Evolutionary conservation across 2,113 vertebrate genomes (phyloP).

Genomic region (Aphyosemion australe): DNA sequence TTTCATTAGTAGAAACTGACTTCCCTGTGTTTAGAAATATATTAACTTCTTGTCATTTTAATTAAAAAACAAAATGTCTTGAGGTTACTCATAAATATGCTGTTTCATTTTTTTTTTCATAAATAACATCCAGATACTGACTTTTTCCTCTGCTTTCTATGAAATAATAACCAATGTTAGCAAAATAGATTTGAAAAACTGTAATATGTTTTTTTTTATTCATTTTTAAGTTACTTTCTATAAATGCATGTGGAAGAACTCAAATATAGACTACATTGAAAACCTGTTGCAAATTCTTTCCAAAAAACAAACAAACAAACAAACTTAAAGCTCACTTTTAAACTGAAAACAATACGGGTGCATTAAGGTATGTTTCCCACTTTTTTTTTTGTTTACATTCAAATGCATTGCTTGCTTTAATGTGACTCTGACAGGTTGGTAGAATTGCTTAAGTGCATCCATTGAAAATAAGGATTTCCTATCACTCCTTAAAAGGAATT

Average conservation of each 20-base stretch:
- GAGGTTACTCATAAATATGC: conserved; percentile 86
- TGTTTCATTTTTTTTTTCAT: conserved; percentile 80
- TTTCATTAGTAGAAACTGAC: conserved; percentile 84
- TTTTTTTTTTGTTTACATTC: conserved; percentile 72
- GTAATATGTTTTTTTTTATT: conserved; percentile 77
- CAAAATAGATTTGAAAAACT: conserved; percentile 86
- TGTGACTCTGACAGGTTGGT: conserved; percentile 72
- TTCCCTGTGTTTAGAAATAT: conserved; percentile 85
- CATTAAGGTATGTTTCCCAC: conserved; percentile 60
- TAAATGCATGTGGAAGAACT: conserved; percentile 82
- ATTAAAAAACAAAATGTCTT: conserved; percentile 85
- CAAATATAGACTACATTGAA: conserved; percentile 75
- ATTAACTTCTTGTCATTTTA: conserved; percentile 83
- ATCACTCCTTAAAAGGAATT: conserved; percentile 74
- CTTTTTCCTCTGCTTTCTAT: conserved; percentile 80
- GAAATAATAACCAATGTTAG: conserved; percentile 87
- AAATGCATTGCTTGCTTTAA: conserved; percentile 76
- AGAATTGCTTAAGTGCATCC: conserved; percentile 80
- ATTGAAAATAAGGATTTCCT: conserved; percentile 78
- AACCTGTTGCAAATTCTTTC: conserved; percentile 66
- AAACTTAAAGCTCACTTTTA: conserved; percentile 79
- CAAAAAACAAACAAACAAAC: conserved; percentile 65
- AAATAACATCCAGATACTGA: conserved; percentile 88
- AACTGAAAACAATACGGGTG: conserved; percentile 71
- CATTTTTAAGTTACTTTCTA: conserved; percentile 79